Percentiles rank a stretch among this genome's conserved stretches.
Conservation (phyloP, 2,113 vertebrate genomes). For the Poeciliopsis retropinna region DNA sequence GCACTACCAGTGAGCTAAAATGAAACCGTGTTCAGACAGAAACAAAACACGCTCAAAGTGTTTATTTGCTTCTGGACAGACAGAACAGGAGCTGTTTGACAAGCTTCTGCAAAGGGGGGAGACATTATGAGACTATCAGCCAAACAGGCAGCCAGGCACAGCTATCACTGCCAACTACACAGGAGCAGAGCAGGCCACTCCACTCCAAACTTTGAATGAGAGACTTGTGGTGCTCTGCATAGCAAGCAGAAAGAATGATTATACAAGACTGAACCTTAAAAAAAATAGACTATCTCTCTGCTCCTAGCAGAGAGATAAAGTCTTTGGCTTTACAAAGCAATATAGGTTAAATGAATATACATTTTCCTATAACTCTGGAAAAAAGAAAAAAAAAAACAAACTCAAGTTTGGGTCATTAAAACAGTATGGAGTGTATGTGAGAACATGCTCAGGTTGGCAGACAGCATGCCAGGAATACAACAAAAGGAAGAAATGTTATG, state of each 20-base stretch:
- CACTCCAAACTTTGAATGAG: constrained; percentile 60
- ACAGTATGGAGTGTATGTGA: not conserved
- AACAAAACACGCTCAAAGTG: not conserved
- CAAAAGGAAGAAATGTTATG: not conserved
- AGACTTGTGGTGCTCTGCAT: constrained; percentile 57
- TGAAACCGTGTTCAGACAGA: not conserved
- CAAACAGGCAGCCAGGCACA: constrained; percentile 26
- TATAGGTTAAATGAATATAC: not conserved
- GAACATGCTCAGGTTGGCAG: constrained; percentile 7
- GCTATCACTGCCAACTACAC: constrained; percentile 38
- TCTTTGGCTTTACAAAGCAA: not conserved
- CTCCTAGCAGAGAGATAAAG: not conserved
- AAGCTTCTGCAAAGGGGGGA: constrained; percentile 38
- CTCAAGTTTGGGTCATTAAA: not conserved
- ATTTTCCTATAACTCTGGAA: not conserved
- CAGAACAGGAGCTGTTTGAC: constrained; percentile 32
- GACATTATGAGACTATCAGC: constrained; percentile 43
- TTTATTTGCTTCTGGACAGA: constrained; percentile 11
- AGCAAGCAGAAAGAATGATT: constrained; percentile 42
- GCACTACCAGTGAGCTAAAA: constrained; percentile 1
- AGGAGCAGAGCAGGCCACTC: constrained; percentile 28
- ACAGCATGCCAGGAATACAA: not conserved
- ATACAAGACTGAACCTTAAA: constrained; percentile 29
- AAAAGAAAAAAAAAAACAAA: not conserved
- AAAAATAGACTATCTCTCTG: not conserved